These are phyloP conservation scores for Ophion ellenae DNA, from an alignment of 2,888 invertebrate species.

Conservation along the genomic window DNA sequence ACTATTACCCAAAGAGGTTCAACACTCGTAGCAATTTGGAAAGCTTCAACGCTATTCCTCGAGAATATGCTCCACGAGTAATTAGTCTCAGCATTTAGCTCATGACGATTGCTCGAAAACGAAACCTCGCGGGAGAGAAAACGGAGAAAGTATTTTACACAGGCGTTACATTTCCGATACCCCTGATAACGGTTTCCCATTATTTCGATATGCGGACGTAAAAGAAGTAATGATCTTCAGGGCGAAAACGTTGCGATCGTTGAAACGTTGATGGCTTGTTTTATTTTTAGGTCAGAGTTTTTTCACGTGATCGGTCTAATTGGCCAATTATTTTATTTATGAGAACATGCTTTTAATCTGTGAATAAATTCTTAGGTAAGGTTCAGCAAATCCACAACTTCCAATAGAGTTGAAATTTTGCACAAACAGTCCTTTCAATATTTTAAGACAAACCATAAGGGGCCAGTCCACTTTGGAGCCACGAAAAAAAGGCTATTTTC, in stretches of 20 bases:
- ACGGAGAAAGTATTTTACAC: neutral
- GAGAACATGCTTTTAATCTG: neutral
- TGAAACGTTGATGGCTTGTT: neutral
- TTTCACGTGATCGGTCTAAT: neutral
- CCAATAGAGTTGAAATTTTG: too few species aligned
- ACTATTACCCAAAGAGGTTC: slow-evolving; percentile 19
- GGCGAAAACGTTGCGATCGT: neutral
- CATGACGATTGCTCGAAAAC: neutral
- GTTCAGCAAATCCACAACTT: too few species aligned
- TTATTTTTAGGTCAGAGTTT: neutral
- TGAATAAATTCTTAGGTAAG: neutral
- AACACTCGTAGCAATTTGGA: slow-evolving; percentile 11
- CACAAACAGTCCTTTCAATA: too few species aligned
- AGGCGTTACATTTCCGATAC: neutral
- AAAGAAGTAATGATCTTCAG: neutral
- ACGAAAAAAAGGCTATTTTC: too few species aligned
- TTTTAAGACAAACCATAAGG: too few species aligned
- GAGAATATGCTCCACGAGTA: neutral
- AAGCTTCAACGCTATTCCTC: slow-evolving; percentile 1
- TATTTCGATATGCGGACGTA: neutral
- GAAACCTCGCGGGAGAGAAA: neutral
- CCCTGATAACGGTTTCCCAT: neutral
- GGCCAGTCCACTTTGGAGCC: too few species aligned
- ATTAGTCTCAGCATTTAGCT: neutral
- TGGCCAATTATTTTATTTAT: neutral